phyloP scores from a whole-genome alignment of 2,888 invertebrate genomes.

The Ornithoptera alexandrae region DNA sequence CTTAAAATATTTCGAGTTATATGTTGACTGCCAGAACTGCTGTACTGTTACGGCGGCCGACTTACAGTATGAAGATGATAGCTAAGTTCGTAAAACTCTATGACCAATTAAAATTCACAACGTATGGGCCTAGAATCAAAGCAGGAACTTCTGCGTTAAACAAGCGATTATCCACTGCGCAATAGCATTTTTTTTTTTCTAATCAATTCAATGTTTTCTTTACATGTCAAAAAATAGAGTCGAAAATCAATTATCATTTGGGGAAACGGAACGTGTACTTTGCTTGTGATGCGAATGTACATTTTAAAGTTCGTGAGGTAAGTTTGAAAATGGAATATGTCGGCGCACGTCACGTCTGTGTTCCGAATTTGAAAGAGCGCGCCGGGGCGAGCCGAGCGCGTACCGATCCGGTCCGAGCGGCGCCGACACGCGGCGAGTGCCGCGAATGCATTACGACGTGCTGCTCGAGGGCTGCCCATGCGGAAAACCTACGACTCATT shows the following conservation, averaged over 20 bases:
- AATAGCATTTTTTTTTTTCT: conserved; percentile 29
- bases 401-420: conserved; percentile 78
- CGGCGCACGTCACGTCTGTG: conserved; percentile 62
- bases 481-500: conserved; percentile 44
- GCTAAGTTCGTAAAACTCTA: no score
- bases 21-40: no score
- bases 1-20: no score
- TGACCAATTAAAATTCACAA: no score
- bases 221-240: conserved; percentile 16
- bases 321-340: conserved; percentile 40
- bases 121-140: no score
- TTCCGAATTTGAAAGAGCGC: conserved; percentile 74
- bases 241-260: conserved; percentile 22
- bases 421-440: conserved; percentile 72
- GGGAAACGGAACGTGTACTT: conserved; percentile 2
- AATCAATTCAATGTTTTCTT: conserved; percentile 19
- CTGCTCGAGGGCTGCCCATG: conserved; percentile 59
- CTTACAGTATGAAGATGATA: no score
- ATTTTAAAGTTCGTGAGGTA: conserved; percentile 37
- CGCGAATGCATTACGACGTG: conserved; percentile 75
- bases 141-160: no score
- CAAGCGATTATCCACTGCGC: no score
- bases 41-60: no score
- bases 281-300: conserved; percentile 33
- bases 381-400: conserved; percentile 69